Evolutionary conservation across 2,888 invertebrate species (phyloP).

Genomic region (Ormia ochracea): DNA sequence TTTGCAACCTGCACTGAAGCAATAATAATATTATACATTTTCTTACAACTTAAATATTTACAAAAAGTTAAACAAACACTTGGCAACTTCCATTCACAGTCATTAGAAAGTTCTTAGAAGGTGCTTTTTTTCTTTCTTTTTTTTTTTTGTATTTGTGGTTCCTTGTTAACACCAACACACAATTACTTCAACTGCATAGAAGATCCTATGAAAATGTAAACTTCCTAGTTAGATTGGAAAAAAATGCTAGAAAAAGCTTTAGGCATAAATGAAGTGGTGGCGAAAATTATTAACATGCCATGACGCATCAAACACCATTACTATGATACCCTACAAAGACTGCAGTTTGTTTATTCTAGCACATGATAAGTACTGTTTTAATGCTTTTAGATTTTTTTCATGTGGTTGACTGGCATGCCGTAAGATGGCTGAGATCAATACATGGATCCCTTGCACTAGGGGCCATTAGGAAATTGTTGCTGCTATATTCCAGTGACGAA

Average conservation of each 20-base stretch:
- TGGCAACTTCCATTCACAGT: conserved; percentile 35
- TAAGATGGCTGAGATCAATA: too few relatives aligned
- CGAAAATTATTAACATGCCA: conserved; percentile 10
- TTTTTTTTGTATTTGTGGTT: not conserved
- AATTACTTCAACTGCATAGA: conserved; percentile 11
- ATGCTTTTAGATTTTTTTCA: too few relatives aligned
- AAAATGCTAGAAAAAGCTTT: not conserved
- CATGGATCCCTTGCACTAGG: too few relatives aligned
- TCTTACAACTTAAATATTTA: conserved; percentile 29
- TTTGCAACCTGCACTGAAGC: conserved; percentile 12
- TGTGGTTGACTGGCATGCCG: too few relatives aligned
- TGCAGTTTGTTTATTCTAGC: not conserved
- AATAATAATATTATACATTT: conserved; percentile 29
- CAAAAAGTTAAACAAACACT: conserved; percentile 8
- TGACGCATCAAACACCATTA: not conserved
- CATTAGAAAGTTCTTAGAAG: conserved; percentile 44
- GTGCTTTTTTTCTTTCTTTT: not conserved
- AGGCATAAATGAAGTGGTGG: conserved; percentile 22
- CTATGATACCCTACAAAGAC: not conserved
- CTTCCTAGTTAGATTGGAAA: not conserved
- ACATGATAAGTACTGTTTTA: too few relatives aligned
- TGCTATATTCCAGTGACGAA: too few relatives aligned
- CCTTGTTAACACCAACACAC: not conserved
- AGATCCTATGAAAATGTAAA: conserved; percentile 10
- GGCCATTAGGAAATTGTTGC: too few relatives aligned